A percentile compares a stretch with the other conserved stretches of the same genome.
These are phyloP conservation scores for Podargus strigoides DNA, from an alignment of 2,797 vertebrate species.

Conservation along the genomic window DNA sequence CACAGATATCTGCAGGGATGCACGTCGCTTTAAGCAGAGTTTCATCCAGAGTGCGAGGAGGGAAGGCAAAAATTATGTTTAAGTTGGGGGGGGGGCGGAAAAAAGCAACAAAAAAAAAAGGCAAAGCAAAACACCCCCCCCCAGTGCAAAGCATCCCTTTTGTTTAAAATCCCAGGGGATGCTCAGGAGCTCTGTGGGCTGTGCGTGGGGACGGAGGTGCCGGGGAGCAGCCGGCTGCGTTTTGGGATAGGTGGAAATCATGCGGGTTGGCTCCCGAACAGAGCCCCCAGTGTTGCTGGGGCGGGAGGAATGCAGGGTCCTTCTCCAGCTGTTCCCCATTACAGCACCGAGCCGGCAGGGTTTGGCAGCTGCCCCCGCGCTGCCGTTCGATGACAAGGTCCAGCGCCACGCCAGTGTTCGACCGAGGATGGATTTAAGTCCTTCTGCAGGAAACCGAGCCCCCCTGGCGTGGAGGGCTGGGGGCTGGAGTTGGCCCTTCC, in stretches of 20 bases:
- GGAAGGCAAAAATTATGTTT: neutral
- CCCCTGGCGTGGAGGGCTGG: neutral
- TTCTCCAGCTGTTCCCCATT: conserved; percentile 75
- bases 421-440: conserved; percentile 7
- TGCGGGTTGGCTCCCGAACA: conserved; percentile 43
- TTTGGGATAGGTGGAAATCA: conserved; percentile 48
- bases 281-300: conserved; percentile 71
- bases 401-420: neutral
- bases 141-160: neutral
- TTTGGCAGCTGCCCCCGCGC: conserved; percentile 67
- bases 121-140: too few relatives aligned
- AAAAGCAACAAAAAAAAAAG: neutral
- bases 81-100: neutral
- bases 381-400: conserved; percentile 70
- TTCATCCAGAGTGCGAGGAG: rapidly evolving
- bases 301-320: conserved; percentile 70
- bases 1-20: neutral
- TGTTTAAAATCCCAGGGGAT: neutral
- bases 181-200: neutral
- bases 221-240: neutral
- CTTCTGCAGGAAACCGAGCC: conserved; percentile 7
- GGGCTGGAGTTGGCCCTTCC: conserved; percentile 66
- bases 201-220: too few relatives aligned
- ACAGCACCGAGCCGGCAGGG: conserved; percentile 60
- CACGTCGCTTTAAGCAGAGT: neutral